Percentiles rank a stretch among this genome's conserved stretches.
Evolutionary conservation across 2,797 vertebrate genomes (phyloP).

Genomic region (Melanotaenia parkinsoni): DNA sequence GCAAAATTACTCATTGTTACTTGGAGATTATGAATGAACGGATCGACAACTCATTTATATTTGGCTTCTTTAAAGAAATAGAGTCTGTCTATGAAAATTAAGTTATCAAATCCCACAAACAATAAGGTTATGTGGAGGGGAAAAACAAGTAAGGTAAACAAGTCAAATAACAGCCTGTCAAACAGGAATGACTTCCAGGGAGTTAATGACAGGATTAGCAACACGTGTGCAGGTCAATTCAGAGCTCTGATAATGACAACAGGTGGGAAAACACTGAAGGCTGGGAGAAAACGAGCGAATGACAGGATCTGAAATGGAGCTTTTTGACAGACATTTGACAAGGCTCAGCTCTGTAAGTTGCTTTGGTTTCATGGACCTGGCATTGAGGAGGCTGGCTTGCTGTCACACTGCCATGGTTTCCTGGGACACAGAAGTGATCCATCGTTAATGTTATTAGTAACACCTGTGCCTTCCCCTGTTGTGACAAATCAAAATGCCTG

Average conservation of each 20-base stretch:
- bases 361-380: background rate
- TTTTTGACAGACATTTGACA: background rate
- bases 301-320: constrained; percentile 9
- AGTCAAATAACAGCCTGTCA: constrained; percentile 21
- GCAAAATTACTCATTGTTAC: background rate
- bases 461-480: constrained; percentile 17
- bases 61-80: background rate
- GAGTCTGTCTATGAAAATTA: too few relatives aligned
- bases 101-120: background rate
- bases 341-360: background rate
- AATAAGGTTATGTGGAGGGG: background rate
- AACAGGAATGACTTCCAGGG: background rate
- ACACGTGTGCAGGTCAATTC: constrained; percentile 12
- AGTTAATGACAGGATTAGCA: constrained; percentile 1
- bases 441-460: constrained; percentile 20
- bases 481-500: constrained; percentile 11
- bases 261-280: constrained; percentile 4
- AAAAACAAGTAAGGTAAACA: constrained; percentile 3
- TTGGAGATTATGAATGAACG: background rate
- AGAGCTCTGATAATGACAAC: constrained; percentile 12
- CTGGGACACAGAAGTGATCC: constrained; percentile 7
- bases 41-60: background rate
- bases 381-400: background rate
- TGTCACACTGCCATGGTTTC: constrained; percentile 1
- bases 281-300: background rate